Evolutionary conservation across 2,797 vertebrate species (phyloP), one percentile per base, ranked within the genome.

Genomic region (Botia almorhae): DNA sequence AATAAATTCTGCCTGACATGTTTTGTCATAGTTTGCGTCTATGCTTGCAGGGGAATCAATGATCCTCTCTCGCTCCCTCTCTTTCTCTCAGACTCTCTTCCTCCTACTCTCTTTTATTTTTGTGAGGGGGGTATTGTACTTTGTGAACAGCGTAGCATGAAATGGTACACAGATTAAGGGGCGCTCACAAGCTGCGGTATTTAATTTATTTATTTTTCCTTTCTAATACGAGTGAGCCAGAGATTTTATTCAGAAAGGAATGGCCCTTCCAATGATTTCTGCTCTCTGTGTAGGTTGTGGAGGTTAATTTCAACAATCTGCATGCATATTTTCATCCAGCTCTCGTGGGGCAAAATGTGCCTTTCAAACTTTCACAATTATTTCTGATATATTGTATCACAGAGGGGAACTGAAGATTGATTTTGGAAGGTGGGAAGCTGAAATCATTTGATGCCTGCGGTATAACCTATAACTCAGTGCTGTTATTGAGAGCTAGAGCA

Each of bases 361-460:
- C 29, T 80, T 83, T 69, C 75, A 82, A 85, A 82, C 80, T 84
- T 61, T 75, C 76, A 80, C 87, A 83, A 90, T 91, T 89, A 88
- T 84, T 76, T 60, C 76, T 77, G 74, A 84, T 74, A 79, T 82
- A 60, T 73, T 26, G 46, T 71, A 85, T 65, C 74, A 78, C 17
- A 82, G 78, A 69, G 51, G 71, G 83, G 63, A 81, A 58, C 26
- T 69, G 65, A 16, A 29, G 77, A 72, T 74, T 79, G 76, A 51
- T 69, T 80, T 39, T 83, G 81, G 69, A 69, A 75, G 68, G 53
- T 61, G 63, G 68, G 68, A 88, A 67, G 81, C 81, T 81, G 33
- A 72, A 85, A 79, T 87, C 84, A 84, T 80, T 79, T 83, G 73
- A 77, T 84, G 81, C 53, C 81, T 82, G 67, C 85, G 73, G 88